Base-by-base conservation (phyloP, 1,140 invertebrate genomes). In the Adelges cooleyi region DNA sequence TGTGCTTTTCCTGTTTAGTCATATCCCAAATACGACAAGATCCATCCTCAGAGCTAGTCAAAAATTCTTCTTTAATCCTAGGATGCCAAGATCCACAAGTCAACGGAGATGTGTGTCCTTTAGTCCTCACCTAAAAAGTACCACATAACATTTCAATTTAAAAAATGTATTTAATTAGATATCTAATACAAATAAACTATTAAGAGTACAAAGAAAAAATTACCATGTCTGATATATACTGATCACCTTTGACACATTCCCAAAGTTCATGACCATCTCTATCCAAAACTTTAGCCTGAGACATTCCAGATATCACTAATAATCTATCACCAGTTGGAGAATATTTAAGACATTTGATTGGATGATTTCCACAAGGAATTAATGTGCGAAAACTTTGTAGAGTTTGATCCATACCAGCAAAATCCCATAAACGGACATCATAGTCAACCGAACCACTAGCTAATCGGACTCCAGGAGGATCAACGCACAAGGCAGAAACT, bases 381-480 rank as follows among this genome's bases (percentile, higher is more conserved):
- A 97, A 76, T 0, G 86, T 89, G n/a, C 95, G 81, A 73, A 98
- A 98, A 68, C 90, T 90, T 54, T 87, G 81, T 76, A 96, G 80
- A 1, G 86, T 84, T 0, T 87, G 81, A 75, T 98, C 94, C 93
- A 99, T 98, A 9, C 95, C 95, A 65, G 91, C 88, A 80, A 98
- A 99, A 77, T 99, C 95, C 92, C 92, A 99, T 69, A 98, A 90
- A 66, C 86, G 87, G 0, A 99, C 86, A 69, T 97, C 92, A 77
- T 97, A 99, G 73, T 98, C 94, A 23, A 92, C 83, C 6, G 88
- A 90, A 10, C 95, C 95, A n/a, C 90, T 89, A 0, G 92, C 90
- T 13, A 98, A 76, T 25, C 95, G 78, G 17, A 92, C 89, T 17
- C 95, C 96, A 25, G 92, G 89, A 1, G 92, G 89, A 78, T 99